These are phyloP conservation scores for Luperina nickerlii DNA, from an alignment of 2,888 invertebrate genomes.

Conservation along the genomic window DNA sequence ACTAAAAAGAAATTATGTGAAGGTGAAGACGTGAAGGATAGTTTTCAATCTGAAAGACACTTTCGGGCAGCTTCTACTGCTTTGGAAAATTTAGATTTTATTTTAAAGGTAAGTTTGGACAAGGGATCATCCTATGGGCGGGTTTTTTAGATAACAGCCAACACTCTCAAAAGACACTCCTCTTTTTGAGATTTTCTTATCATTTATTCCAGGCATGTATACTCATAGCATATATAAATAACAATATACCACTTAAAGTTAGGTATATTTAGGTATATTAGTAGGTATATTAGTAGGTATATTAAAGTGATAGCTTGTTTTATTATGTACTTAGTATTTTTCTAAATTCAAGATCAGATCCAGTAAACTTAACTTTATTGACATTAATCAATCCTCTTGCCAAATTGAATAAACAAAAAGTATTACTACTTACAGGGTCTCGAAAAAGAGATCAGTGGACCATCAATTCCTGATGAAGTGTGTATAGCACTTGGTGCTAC, in stretches of 20 bases:
- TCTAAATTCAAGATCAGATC: neutral
- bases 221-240: neutral
- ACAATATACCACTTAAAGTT: neutral
- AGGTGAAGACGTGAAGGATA: slow-evolving; percentile 75
- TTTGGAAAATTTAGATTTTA: slow-evolving; percentile 85
- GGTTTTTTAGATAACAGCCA: neutral
- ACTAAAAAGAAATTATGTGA: slow-evolving; percentile 78
- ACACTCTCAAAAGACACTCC: too few species aligned
- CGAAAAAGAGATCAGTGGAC: slow-evolving; percentile 82
- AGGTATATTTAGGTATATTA: too few species aligned
- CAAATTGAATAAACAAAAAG: neutral
- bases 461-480: slow-evolving; percentile 83
- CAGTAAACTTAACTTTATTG: too few species aligned
- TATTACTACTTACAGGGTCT: slow-evolving; percentile 77
- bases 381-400: too few species aligned
- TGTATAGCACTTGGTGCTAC: slow-evolving; percentile 84
- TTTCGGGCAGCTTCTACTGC: slow-evolving; percentile 84
- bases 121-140: neutral
- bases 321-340: too few species aligned
- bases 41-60: slow-evolving; percentile 84
- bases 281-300: too few species aligned
- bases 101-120: slow-evolving; percentile 78
- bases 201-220: too few species aligned
- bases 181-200: neutral
- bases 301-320: neutral